Evolutionary conservation across 2,888 invertebrate genomes (phyloP).

Genomic region (Lissonota sp.): DNA sequence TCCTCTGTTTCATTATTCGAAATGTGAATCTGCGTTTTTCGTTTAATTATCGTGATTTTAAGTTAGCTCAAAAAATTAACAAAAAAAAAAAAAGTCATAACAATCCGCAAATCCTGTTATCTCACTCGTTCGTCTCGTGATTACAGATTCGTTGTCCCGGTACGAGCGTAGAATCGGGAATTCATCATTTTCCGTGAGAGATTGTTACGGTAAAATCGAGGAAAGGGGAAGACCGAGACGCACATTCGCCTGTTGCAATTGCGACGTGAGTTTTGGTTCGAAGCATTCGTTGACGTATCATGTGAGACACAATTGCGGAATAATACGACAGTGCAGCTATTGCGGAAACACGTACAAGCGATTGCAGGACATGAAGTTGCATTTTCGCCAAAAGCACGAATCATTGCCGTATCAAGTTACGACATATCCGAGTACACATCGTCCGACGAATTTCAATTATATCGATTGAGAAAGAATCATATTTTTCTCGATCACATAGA

Average conservation of each 20-base stretch:
- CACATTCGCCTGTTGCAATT: conserved; percentile 69
- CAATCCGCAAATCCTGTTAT: not conserved
- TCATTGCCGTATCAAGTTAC: conserved; percentile 56
- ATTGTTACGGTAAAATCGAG: conserved; percentile 17
- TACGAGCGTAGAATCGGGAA: conserved; percentile 11
- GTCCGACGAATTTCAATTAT: conserved; percentile 15
- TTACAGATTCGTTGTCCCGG: conserved; percentile 48
- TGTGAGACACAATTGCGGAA: conserved; percentile 75
- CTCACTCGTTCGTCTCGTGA: conserved; percentile 44
- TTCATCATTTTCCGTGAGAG: not conserved
- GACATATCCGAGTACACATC: conserved; percentile 50
- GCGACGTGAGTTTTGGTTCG: conserved; percentile 74
- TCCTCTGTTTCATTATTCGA: no score
- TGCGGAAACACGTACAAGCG: conserved; percentile 75
- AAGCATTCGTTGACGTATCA: conserved; percentile 76
- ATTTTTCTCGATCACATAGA: not conserved
- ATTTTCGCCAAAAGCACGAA: conserved; percentile 73
- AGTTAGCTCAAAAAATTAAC: no score
- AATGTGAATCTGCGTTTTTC: no score
- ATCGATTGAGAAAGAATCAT: conserved; percentile 1
- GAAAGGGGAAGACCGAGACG: conserved; percentile 41
- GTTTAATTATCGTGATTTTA: no score
- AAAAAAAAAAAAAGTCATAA: no score
- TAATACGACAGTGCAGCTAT: conserved; percentile 76
- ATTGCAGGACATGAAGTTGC: conserved; percentile 73